Conservation (phyloP, 2,888 invertebrate genomes). For the Metacarcinus magister region DNA sequence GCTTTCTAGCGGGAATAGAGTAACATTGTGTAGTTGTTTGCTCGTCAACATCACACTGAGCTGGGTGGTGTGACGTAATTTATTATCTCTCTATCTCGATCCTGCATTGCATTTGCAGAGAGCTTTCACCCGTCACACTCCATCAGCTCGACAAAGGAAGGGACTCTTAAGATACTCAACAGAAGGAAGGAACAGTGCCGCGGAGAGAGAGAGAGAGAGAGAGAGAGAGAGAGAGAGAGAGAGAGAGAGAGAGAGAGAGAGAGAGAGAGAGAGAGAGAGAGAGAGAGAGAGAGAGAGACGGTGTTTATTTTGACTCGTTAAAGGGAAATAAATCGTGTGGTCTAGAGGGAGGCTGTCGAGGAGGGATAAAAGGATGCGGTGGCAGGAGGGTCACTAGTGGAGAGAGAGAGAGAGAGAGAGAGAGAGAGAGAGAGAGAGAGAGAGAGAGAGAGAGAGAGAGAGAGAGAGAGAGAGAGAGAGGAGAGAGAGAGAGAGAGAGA, state of each 20-base stretch:
- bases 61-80: too few relatives aligned
- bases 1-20: neutral
- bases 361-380: slow-evolving; percentile 26
- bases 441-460: neutral
- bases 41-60: neutral
- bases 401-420: slow-evolving; percentile 37
- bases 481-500: slow-evolving; percentile 2
- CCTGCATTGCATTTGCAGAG: neutral
- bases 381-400: neutral
- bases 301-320: slow-evolving; percentile 49
- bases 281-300: neutral
- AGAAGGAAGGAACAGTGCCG: neutral
- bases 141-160: neutral
- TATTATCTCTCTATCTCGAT: neutral
- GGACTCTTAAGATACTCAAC: neutral
- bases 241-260: slow-evolving; percentile 48
- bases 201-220: slow-evolving; percentile 19
- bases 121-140: neutral
- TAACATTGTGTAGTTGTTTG: neutral
- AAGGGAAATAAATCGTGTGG: neutral
- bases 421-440: slow-evolving; percentile 20
- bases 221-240: slow-evolving; percentile 43
- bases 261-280: slow-evolving; percentile 39
- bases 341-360: neutral
- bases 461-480: slow-evolving; percentile 27